A percentile compares a stretch with the other conserved stretches of the same genome.
Evolutionary conservation across 2,888 invertebrate genomes (phyloP).

Genomic region (Microdon myrmicae): DNA sequence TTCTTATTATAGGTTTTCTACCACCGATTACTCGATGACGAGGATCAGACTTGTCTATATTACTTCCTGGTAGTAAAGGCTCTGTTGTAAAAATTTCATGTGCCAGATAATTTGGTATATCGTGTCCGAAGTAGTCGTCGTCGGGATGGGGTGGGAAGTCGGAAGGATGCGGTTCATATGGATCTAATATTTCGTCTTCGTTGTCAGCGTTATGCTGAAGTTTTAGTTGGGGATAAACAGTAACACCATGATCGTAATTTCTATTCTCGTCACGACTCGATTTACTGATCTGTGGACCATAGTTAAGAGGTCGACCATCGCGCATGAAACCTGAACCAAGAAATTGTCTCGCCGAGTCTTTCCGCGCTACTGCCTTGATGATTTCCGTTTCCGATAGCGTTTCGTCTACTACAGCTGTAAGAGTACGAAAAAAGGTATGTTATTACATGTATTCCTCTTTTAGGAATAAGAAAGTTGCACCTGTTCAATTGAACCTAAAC

Average conservation of each 20-base stretch:
- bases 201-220: slow-evolving; percentile 51
- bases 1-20: slow-evolving; percentile 57
- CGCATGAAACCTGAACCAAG: slow-evolving; percentile 68
- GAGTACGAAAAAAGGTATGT: no score
- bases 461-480: no score
- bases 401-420: no score
- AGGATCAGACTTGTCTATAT: slow-evolving; percentile 23
- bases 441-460: no score
- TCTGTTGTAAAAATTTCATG: slow-evolving; percentile 59
- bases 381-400: no score
- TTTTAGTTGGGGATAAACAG: slow-evolving; percentile 46
- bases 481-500: no score
- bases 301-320: slow-evolving; percentile 39
- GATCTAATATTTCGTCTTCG: slow-evolving; percentile 55
- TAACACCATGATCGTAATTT: slow-evolving; percentile 29
- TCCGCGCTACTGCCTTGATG: slow-evolving; percentile 51
- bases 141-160: slow-evolving; percentile 58
- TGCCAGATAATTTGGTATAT: slow-evolving; percentile 50
- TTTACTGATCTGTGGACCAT: slow-evolving; percentile 45
- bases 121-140: slow-evolving; percentile 56
- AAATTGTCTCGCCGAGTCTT: slow-evolving; percentile 68
- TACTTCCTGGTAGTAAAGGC: slow-evolving; percentile 53
- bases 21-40: slow-evolving; percentile 60
- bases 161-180: slow-evolving; percentile 57
- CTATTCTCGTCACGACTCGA: slow-evolving; percentile 44